Conservation (phyloP, 2,113 vertebrate species). For the Piprites chloris region DNA sequence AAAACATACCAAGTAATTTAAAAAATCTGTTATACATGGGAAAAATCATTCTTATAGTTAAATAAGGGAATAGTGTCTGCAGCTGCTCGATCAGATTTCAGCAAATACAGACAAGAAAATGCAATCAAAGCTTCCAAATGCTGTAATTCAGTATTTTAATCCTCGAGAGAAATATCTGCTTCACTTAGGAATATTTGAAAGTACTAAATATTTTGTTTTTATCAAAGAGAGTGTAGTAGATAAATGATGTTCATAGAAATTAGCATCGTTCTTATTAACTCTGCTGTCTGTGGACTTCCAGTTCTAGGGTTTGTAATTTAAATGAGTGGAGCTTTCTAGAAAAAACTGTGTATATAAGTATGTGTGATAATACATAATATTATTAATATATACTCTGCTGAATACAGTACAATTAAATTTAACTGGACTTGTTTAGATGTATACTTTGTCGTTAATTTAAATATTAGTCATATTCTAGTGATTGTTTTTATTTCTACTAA, state of each 20-base stretch:
- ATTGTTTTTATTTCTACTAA: neutral
- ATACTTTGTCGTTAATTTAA: neutral
- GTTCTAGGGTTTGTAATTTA: neutral
- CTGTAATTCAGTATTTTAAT: neutral
- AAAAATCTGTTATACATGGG: neutral
- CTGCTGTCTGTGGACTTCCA: neutral
- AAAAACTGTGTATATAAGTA: neutral
- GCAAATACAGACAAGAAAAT: neutral
- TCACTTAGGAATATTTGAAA: neutral
- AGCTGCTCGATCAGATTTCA: neutral
- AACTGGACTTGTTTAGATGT: neutral
- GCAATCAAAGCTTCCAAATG: neutral
- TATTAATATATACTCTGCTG: neutral
- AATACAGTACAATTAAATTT: neutral
- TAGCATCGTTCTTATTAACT: neutral
- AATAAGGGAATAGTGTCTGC: neutral
- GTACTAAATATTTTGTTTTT: neutral
- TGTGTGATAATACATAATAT: neutral
- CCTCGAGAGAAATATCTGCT: neutral
- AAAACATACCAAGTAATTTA: neutral
- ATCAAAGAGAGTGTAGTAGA: neutral
- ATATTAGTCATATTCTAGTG: neutral
- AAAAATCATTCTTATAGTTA: neutral
- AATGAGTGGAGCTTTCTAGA: fast-evolving
- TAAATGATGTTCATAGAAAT: neutral